Evolutionary conservation across 2,797 vertebrate genomes (phyloP).

Genomic region (Avahi laniger): DNA sequence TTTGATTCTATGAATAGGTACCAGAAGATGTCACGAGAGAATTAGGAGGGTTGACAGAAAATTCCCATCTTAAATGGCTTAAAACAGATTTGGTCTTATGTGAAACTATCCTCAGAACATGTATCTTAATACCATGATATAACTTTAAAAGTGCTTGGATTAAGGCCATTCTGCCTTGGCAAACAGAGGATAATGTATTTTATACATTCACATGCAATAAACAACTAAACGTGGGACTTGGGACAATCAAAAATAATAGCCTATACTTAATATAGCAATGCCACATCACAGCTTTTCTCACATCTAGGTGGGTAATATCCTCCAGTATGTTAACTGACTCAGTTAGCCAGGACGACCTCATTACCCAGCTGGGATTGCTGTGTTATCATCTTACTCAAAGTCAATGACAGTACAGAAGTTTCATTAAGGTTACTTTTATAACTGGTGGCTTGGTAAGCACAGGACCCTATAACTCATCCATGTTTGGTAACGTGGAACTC

Average conservation of each 20-base stretch:
- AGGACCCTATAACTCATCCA: background rate
- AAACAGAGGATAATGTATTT: background rate
- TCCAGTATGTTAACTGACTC: background rate
- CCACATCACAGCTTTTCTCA: background rate
- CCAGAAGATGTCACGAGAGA: background rate
- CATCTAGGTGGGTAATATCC: background rate
- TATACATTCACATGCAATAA: background rate
- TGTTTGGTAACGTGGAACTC: background rate
- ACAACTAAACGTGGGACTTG: background rate
- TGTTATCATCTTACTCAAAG: background rate
- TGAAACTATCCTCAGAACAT: background rate
- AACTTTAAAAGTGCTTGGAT: background rate
- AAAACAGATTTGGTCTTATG: background rate
- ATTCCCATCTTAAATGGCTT: background rate
- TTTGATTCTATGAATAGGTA: background rate
- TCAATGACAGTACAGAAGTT: background rate
- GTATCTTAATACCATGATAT: background rate
- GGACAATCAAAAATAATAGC: background rate
- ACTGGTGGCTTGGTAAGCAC: background rate
- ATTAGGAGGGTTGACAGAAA: background rate
- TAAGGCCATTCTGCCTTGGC: background rate
- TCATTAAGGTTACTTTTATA: background rate
- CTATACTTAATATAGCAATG: constrained; percentile 1
- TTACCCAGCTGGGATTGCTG: background rate
- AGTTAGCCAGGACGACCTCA: background rate